Evolutionary conservation across 1,140 invertebrate genomes (phyloP).

Genomic region (Gryllus bimaculatus): DNA sequence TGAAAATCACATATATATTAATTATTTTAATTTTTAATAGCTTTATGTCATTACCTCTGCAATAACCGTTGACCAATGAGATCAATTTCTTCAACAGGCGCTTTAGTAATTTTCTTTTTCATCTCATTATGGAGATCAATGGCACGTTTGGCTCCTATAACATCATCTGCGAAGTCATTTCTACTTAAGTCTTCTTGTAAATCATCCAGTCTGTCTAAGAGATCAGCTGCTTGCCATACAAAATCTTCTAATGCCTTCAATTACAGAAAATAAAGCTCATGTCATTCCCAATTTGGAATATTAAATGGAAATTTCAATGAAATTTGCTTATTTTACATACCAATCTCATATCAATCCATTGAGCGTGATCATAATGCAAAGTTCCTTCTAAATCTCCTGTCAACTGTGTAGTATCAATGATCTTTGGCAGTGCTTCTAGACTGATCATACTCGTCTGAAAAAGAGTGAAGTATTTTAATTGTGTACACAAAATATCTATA

Average conservation of each 20-base stretch:
- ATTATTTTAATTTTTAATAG: too few species aligned
- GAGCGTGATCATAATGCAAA: conserved; percentile 87
- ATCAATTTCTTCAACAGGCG: conserved; percentile 87
- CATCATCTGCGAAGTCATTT: conserved; percentile 87
- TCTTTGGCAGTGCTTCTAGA: conserved; percentile 83
- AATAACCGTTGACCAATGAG: conserved; percentile 55
- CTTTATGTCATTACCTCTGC: conserved; percentile 40
- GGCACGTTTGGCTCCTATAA: conserved; percentile 75
- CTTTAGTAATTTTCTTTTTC: conserved; percentile 86
- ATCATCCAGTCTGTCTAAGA: conserved; percentile 84
- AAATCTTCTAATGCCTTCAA: conserved; percentile 81
- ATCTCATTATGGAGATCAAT: conserved; percentile 91
- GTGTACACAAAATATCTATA: too few species aligned
- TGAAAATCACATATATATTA: too few species aligned
- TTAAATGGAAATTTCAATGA: background rate
- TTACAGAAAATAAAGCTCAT: conserved; percentile 8
- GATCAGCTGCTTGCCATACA: conserved; percentile 85
- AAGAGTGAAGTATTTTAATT: conserved; percentile 25
- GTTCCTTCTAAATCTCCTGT: conserved; percentile 90
- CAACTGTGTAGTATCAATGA: conserved; percentile 83
- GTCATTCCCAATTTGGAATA: background rate
- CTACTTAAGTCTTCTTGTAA: conserved; percentile 81
- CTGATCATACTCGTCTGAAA: conserved; percentile 91
- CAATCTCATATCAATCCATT: conserved; percentile 91
- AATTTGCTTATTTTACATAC: conserved; percentile 29